phyloP scores from a whole-genome alignment of 1,140 invertebrate genomes.

The Lepidurus arcticus region DNA sequence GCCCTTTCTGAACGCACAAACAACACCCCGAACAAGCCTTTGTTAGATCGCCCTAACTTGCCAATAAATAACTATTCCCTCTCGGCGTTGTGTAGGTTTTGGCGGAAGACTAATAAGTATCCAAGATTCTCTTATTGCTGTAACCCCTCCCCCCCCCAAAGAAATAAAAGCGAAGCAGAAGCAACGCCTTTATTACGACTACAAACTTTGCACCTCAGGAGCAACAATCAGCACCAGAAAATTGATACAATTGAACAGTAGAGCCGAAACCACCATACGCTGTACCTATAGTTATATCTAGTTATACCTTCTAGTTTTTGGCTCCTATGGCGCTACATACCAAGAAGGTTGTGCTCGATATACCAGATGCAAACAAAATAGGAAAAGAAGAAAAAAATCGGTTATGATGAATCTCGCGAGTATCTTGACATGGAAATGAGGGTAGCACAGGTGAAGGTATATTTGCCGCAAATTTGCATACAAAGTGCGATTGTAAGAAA shows the following conservation, averaged over 20 bases:
- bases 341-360: not conserved
- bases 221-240: not conserved
- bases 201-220: constrained; percentile 12
- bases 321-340: not conserved
- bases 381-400: not conserved
- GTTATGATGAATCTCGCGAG: not conserved
- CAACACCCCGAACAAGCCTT: not conserved
- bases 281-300: not conserved
- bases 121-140: too few species aligned
- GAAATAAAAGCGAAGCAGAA: not conserved
- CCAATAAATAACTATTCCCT: not conserved
- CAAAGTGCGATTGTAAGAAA: constrained; percentile 11
- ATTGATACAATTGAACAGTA: constrained; percentile 6
- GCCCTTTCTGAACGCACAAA: constrained; percentile 15
- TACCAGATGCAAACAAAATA: not conserved
- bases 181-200: not conserved
- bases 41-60: not conserved
- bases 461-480: constrained; percentile 19
- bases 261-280: not conserved
- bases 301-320: not conserved
- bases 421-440: constrained; percentile 22
- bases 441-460: not conserved
- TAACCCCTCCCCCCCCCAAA: not conserved
- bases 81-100: not conserved
- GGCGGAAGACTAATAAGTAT: not conserved